Conservation (phyloP, 2,113 vertebrate species). For the Candoia aspera region DNA sequence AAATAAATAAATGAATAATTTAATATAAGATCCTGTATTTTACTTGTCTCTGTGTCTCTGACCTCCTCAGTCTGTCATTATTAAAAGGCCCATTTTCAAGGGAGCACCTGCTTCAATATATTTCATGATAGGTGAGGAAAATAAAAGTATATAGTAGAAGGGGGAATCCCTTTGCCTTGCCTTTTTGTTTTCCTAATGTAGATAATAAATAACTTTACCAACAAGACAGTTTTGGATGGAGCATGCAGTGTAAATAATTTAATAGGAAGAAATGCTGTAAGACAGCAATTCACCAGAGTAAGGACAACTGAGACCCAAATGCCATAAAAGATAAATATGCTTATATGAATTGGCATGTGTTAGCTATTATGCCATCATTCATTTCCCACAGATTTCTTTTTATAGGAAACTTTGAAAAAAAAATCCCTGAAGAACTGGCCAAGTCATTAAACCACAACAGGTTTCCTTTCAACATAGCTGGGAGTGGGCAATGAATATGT, state of each 20-base stretch:
- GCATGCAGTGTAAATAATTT: conserved; percentile 55
- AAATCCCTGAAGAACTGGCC: conserved; percentile 77
- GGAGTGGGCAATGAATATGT: conserved; percentile 66
- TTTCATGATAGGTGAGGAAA: conserved; percentile 45
- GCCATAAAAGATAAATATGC: conserved; percentile 74
- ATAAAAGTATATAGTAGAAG: background rate
- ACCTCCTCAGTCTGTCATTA: background rate
- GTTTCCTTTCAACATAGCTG: conserved; percentile 77
- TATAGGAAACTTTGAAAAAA: conserved; percentile 79
- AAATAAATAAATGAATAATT: background rate
- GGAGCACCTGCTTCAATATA: conserved; percentile 9
- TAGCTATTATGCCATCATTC: conserved; percentile 78
- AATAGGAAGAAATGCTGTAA: conserved; percentile 58
- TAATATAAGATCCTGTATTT: background rate
- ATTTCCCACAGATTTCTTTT: conserved; percentile 83
- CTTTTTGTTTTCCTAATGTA: background rate
- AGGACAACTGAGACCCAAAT: conserved; percentile 68
- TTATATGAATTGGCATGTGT: conserved; percentile 77
- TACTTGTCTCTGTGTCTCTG: background rate
- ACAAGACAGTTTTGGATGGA: background rate
- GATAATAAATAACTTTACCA: conserved; percentile 12
- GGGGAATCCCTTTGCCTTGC: background rate
- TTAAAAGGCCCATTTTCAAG: conserved; percentile 10
- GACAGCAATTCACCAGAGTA: conserved; percentile 60
- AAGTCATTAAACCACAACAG: conserved; percentile 79